Evolutionary conservation across 2,113 vertebrate species (phyloP).

Genomic region (Takifugu bimaculatus): DNA sequence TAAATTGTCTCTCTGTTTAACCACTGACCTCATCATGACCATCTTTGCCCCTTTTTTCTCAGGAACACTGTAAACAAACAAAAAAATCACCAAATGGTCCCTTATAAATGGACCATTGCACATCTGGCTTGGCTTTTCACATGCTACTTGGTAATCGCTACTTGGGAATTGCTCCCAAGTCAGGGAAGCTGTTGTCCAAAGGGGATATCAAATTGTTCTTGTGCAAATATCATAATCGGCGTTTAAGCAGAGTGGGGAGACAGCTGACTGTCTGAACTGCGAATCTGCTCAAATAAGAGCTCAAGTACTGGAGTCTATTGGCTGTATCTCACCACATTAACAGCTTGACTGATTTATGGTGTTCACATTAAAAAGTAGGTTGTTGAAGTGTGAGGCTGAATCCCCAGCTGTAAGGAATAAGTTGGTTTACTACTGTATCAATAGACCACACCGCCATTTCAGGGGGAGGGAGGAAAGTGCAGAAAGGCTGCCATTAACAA

Average conservation of each 20-base stretch:
- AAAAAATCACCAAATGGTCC: conserved; percentile 59
- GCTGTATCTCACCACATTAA: conserved; percentile 37
- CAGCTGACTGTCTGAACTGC: conserved; percentile 74
- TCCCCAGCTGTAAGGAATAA: conserved; percentile 20
- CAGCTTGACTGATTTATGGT: conserved; percentile 53
- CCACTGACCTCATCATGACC: conserved; percentile 54
- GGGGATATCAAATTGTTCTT: conserved; percentile 51
- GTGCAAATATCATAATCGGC: conserved; percentile 58
- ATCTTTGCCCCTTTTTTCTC: conserved; percentile 5
- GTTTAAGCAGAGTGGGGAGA: conserved; percentile 65
- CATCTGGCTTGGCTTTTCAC: background rate
- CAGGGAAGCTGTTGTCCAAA: conserved; percentile 30
- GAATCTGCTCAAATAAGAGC: conserved; percentile 74
- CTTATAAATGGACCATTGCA: conserved; percentile 53
- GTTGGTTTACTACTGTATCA: conserved; percentile 30
- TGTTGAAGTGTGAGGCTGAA: conserved; percentile 33
- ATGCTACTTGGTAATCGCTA: too few species aligned
- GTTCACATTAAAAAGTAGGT: conserved; percentile 60
- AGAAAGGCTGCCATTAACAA: conserved; percentile 42
- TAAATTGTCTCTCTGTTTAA: conserved; percentile 48
- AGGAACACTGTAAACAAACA: conserved; percentile 74
- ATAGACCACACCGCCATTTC: conserved; percentile 45
- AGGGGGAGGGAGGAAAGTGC: conserved; percentile 16
- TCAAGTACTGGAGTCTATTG: conserved; percentile 52
- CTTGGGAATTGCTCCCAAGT: conserved; percentile 72